A percentile compares a stretch with the other conserved stretches of the same genome.
Conservation (phyloP, 2,113 vertebrate species). For the Asarcornis scutulata region DNA sequence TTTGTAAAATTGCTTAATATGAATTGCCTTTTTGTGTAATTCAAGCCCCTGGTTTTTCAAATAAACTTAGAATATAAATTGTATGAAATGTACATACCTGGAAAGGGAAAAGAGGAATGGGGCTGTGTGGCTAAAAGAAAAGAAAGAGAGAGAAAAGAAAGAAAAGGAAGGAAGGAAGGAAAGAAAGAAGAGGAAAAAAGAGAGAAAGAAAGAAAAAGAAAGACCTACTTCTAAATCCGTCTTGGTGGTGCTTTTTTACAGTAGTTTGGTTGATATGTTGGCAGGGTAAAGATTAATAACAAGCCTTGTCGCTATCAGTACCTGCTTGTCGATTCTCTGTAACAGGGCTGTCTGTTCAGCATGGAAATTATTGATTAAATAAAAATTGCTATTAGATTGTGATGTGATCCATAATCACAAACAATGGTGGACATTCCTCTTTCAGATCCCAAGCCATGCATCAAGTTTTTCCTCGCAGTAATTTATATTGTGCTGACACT, state of each 20-base stretch:
- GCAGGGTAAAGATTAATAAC: conserved; percentile 96
- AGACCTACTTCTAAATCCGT: conserved; percentile 83
- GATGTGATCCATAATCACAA: conserved; percentile 91
- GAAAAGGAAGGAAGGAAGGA: background rate
- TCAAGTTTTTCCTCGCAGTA: conserved; percentile 82
- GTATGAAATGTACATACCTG: conserved; percentile 41
- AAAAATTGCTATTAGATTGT: conserved; percentile 97
- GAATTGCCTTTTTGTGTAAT: conserved; percentile 81
- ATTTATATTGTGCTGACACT: conserved; percentile 86
- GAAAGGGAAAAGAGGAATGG: background rate
- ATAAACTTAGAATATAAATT: conserved; percentile 66
- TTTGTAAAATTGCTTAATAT: conserved; percentile 92
- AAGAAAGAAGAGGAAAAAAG: background rate
- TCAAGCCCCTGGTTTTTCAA: conserved; percentile 71
- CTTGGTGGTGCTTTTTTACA: conserved; percentile 87
- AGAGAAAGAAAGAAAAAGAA: background rate
- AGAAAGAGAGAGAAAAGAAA: background rate
- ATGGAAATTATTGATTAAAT: conserved; percentile 99
- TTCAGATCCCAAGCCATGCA: conserved; percentile 84
- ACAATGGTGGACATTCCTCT: conserved; percentile 82
- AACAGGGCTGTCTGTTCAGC: conserved; percentile 93
- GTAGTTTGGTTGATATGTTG: conserved; percentile 90
- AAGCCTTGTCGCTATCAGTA: conserved; percentile 89
- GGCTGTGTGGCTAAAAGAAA: background rate
- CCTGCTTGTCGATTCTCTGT: conserved; percentile 94